Evolutionary conservation across 1,140 invertebrate genomes (phyloP).

Genomic region (Platyura marginata): DNA sequence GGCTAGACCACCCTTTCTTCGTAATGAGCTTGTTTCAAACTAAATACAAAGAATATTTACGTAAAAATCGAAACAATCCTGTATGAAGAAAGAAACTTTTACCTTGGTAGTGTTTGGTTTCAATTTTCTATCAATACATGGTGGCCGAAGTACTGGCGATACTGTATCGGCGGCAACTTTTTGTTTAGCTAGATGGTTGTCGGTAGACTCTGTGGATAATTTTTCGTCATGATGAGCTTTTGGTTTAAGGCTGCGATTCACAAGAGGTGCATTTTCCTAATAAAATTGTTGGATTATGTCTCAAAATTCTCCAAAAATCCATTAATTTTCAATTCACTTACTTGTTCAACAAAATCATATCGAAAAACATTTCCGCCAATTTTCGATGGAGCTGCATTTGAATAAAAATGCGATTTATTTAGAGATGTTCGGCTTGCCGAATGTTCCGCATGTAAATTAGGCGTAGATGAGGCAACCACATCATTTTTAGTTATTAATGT

Average conservation of each 20-base stretch:
- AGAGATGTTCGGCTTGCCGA: not conserved
- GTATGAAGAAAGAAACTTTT: not conserved
- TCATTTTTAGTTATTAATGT: conserved; percentile 17
- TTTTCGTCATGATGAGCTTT: conserved; percentile 39
- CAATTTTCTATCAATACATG: conserved; percentile 22
- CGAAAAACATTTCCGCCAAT: conserved; percentile 35
- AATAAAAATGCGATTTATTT: conserved; percentile 38
- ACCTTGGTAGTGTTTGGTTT: conserved; percentile 14
- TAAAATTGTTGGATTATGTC: conserved; percentile 17
- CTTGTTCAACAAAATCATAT: conserved; percentile 28
- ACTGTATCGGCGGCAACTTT: conserved; percentile 10
- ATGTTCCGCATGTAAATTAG: conserved; percentile 11
- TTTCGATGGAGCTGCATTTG: conserved; percentile 43
- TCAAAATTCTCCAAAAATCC: not conserved
- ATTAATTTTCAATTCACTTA: not conserved
- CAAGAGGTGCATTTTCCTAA: conserved; percentile 40
- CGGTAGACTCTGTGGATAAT: conserved; percentile 20
- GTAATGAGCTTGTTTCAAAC: conserved; percentile 5
- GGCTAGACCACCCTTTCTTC: conserved; percentile 14
- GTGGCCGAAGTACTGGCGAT: conserved; percentile 11
- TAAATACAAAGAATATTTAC: not conserved
- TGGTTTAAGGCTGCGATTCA: conserved; percentile 65
- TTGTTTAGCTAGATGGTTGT: conserved; percentile 10
- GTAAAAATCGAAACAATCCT: not conserved
- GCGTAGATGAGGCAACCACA: conserved; percentile 15